phyloP scores from a whole-genome alignment of 2,113 vertebrate genomes.

The Nothocercus julius region DNA sequence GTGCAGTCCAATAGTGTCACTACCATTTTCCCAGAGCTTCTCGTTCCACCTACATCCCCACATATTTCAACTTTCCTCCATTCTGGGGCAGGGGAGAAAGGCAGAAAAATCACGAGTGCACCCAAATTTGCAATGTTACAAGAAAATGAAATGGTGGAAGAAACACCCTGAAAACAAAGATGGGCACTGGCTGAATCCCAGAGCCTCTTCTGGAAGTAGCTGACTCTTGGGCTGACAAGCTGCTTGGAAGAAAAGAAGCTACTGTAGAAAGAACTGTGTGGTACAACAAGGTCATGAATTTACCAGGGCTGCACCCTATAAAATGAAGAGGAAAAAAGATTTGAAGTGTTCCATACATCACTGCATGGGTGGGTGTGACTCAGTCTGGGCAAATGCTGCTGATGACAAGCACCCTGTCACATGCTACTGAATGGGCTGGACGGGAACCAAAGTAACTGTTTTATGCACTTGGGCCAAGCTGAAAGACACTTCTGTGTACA shows the following conservation, averaged over 20 bases:
- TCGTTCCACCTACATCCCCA: not conserved
- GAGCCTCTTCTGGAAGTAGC: not conserved
- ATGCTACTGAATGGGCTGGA: conserved; percentile 54
- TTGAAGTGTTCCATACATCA: not conserved
- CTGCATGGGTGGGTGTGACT: conserved; percentile 2
- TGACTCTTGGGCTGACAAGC: not conserved
- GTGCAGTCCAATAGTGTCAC: not conserved
- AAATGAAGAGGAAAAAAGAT: conserved; percentile 39
- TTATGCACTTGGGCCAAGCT: not conserved
- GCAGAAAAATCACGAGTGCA: not conserved
- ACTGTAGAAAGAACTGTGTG: not conserved
- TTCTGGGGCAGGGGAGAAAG: not conserved
- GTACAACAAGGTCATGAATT: not conserved
- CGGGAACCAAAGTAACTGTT: conserved; percentile 29
- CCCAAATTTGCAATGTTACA: not conserved
- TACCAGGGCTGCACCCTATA: not conserved
- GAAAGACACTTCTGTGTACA: conserved; percentile 36
- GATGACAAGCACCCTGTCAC: conserved; percentile 31
- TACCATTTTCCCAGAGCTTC: conserved; percentile 3
- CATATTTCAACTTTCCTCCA: not conserved
- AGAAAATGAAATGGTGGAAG: not conserved
- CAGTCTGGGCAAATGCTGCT: conserved; percentile 21
- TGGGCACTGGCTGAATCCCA: not conserved
- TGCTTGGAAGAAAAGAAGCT: conserved; percentile 6
- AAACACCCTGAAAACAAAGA: conserved; percentile 30